Conservation (phyloP, 2,113 vertebrate genomes). For the Corvus cornix region DNA sequence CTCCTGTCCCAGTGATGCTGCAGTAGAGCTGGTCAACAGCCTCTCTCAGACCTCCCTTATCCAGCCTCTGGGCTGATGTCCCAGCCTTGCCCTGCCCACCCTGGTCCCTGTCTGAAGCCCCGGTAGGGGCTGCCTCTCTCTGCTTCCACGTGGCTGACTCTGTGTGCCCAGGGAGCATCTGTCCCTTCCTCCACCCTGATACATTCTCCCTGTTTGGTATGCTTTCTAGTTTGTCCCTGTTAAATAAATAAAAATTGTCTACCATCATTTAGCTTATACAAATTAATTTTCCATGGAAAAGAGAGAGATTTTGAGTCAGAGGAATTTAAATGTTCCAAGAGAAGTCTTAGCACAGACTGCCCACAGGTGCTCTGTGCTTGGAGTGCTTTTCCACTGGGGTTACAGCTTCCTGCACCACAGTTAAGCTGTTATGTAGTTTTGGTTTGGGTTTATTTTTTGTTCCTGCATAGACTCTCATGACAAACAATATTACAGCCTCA, state of each 20-base stretch:
- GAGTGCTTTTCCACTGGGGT: neutral
- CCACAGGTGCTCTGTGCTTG: neutral
- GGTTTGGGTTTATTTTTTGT: slow-evolving; percentile 5
- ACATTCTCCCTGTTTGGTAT: neutral
- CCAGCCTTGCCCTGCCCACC: neutral
- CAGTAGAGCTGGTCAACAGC: neutral
- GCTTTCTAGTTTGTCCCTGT: neutral
- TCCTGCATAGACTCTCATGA: slow-evolving; percentile 23
- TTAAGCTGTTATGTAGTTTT: neutral
- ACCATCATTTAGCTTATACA: slow-evolving; percentile 2
- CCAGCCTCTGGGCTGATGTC: neutral
- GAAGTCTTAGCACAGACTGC: neutral
- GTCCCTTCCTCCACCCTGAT: neutral
- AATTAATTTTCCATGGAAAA: neutral
- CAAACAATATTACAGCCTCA: neutral
- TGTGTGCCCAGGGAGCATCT: neutral
- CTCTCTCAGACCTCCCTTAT: neutral
- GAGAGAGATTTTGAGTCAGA: slow-evolving; percentile 43
- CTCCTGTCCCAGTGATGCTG: no score
- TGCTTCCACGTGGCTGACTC: neutral
- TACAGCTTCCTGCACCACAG: neutral
- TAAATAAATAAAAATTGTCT: slow-evolving; percentile 32
- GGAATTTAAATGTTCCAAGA: slow-evolving; percentile 26
- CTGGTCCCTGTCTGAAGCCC: neutral
- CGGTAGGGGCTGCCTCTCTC: neutral